Conservation (phyloP, 2,797 vertebrate species). For the Poeciliopsis paucimaculata region DNA sequence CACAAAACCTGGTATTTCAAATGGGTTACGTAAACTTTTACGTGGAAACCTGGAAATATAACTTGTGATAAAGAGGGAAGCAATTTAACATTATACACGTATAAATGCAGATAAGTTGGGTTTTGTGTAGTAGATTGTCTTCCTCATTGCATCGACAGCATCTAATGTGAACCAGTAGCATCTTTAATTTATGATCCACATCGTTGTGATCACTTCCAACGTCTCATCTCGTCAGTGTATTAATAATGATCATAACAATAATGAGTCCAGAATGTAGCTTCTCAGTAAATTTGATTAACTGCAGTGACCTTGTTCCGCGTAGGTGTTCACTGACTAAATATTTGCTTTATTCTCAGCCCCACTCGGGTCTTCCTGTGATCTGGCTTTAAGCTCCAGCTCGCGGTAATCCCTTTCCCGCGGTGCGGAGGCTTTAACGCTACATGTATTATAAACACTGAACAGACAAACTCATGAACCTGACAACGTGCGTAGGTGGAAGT, state of each 20-base stretch:
- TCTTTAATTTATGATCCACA: background rate
- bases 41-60: background rate
- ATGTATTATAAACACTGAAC: conserved; percentile 40
- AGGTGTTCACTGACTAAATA: conserved; percentile 29
- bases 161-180: background rate
- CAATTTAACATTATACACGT: background rate
- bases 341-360: conserved; percentile 43
- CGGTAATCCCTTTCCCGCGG: conserved; percentile 48
- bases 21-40: background rate
- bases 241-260: background rate
- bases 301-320: conserved; percentile 25
- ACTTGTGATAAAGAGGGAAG: background rate
- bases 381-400: conserved; percentile 41
- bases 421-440: conserved; percentile 49
- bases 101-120: background rate
- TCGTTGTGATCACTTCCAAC: background rate
- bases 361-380: conserved; percentile 49
- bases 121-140: background rate
- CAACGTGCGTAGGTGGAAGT: conserved; percentile 32
- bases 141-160: background rate
- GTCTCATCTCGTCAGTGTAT: conserved; percentile 6
- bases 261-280: background rate
- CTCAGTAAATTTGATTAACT: conserved; percentile 31
- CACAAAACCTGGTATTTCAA: background rate
- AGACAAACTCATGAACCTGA: conserved; percentile 50